A percentile compares a stretch with the other conserved stretches of the same genome.
Evolutionary conservation across 2,113 vertebrate species (phyloP).

Genomic region (Dasyurus viverrinus): DNA sequence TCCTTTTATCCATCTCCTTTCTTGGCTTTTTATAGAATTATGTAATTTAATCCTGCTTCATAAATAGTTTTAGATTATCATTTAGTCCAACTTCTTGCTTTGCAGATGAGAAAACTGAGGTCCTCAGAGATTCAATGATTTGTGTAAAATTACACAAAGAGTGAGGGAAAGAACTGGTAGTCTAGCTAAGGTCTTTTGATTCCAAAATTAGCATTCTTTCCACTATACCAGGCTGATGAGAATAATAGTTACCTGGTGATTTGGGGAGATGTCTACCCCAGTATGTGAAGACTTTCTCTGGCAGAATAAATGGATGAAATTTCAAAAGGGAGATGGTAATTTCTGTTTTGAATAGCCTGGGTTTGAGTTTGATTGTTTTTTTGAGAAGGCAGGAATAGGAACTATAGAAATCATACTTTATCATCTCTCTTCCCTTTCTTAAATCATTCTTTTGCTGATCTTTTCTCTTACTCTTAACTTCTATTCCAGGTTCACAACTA

Average conservation of each 20-base stretch:
- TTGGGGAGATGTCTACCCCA: no score
- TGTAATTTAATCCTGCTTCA: constrained; percentile 10
- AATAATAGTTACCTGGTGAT: neutral
- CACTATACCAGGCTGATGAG: neutral
- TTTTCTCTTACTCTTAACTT: neutral
- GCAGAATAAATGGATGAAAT: no score
- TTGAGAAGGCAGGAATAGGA: no score
- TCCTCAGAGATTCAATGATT: neutral
- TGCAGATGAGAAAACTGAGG: neutral
- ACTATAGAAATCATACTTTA: neutral
- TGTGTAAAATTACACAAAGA: neutral
- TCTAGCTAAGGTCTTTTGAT: neutral
- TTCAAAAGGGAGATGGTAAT: no score
- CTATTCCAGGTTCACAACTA: neutral
- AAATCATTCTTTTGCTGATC: neutral
- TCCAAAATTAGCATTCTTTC: neutral
- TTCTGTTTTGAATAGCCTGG: no score
- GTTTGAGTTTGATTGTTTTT: no score
- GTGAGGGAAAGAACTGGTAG: neutral
- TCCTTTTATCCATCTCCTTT: neutral
- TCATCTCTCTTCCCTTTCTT: neutral
- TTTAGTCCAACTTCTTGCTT: neutral
- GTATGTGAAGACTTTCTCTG: no score
- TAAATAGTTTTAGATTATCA: constrained; percentile 18
- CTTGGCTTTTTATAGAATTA: neutral